These are phyloP conservation scores for Chloroclystis v-ata DNA, from an alignment of 2,888 invertebrate species.

Conservation along the genomic window DNA sequence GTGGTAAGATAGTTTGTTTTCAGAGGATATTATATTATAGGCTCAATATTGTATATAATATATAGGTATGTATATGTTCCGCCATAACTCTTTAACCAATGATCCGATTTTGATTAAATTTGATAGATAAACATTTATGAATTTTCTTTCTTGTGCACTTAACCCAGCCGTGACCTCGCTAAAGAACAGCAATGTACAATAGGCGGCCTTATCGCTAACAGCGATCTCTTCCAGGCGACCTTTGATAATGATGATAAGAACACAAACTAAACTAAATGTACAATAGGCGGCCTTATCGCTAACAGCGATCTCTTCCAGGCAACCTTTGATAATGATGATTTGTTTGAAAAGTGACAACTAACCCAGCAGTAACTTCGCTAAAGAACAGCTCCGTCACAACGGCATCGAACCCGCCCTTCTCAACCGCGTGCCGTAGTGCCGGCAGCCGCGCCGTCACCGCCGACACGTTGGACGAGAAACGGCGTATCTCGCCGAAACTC, in stretches of 20 bases:
- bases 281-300: neutral
- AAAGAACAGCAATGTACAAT: neutral
- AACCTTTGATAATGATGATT: neutral
- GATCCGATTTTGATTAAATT: too few relatives aligned
- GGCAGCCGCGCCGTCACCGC: neutral
- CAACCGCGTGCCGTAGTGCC: neutral
- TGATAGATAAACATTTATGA: too few relatives aligned
- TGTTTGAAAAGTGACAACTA: too few relatives aligned
- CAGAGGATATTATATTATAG: too few relatives aligned
- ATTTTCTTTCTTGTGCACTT: too few relatives aligned
- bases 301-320: neutral
- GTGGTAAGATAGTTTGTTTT: too few relatives aligned
- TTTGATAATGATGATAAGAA: too few relatives aligned
- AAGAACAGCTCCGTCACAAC: neutral
- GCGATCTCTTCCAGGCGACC: neutral
- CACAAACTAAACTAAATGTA: too few relatives aligned
- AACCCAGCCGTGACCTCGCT: too few relatives aligned
- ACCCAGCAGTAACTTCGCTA: neutral
- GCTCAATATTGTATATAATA: too few relatives aligned
- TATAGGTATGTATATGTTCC: too few relatives aligned
- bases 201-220: neutral
- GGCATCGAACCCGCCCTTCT: neutral
- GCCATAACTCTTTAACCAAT: too few relatives aligned
- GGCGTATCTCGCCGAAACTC: neutral
- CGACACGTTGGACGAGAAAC: neutral